Evolutionary conservation across 2,113 vertebrate species (phyloP).

Genomic region (Semnopithecus entellus): DNA sequence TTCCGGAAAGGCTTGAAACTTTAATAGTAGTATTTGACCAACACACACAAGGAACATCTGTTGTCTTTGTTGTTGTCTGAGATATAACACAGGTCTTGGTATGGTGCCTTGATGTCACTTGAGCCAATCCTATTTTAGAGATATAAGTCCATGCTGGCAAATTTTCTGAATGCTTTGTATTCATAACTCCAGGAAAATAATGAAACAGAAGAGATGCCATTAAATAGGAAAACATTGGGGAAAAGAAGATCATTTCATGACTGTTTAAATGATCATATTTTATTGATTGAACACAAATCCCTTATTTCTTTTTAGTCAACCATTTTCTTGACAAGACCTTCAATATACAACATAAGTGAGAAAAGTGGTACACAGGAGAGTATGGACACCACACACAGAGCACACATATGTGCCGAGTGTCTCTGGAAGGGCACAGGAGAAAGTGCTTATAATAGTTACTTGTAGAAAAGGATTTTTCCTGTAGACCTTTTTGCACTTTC

Average conservation of each 20-base stretch:
- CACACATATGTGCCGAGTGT: fast-evolving
- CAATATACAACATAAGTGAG: background rate
- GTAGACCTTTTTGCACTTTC: background rate
- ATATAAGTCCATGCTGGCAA: fast-evolving
- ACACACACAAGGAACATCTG: background rate
- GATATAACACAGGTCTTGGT: background rate
- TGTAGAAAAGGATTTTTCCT: background rate
- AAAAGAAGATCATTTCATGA: background rate
- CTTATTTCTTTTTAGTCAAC: background rate
- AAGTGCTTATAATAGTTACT: fast-evolving
- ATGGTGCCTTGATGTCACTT: background rate
- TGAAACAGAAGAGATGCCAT: background rate
- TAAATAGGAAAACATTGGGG: background rate
- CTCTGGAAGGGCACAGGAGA: background rate
- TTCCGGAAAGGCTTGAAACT: background rate
- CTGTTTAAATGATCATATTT: background rate
- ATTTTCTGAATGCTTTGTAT: background rate
- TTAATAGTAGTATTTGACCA: background rate
- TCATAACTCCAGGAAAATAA: background rate
- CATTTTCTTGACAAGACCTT: background rate
- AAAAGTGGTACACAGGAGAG: background rate
- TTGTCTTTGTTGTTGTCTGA: background rate
- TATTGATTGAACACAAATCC: background rate
- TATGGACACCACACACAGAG: fast-evolving
- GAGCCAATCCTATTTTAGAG: background rate